Percentiles rank a stretch among this genome's conserved stretches.
phyloP scores from a whole-genome alignment of 2,113 vertebrate genomes.

The Triplophysa tibetana region DNA sequence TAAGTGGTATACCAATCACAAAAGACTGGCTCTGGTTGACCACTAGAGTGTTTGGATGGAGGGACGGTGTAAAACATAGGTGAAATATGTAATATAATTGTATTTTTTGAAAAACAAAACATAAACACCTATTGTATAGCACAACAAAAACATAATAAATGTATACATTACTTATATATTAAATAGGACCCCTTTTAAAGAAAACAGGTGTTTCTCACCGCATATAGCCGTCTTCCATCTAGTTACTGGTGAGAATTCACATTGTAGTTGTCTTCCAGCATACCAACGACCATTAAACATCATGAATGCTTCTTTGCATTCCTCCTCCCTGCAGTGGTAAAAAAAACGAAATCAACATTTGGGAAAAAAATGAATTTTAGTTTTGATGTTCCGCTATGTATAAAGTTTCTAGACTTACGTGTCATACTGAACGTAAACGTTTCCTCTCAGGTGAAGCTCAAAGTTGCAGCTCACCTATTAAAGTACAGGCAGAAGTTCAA shows the following conservation, averaged over 20 bases:
- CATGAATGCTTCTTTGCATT: constrained; percentile 87
- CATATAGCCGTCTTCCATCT: constrained; percentile 99
- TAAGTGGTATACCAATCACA: too few relatives aligned
- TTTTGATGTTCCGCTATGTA: background rate
- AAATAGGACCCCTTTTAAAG: too few relatives aligned
- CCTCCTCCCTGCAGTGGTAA: constrained; percentile 81
- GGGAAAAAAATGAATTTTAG: background rate
- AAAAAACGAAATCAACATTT: background rate
- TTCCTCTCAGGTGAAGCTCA: constrained; percentile 94
- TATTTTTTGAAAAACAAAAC: background rate
- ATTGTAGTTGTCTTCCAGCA: constrained; percentile 92
- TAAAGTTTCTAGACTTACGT: constrained; percentile 77
- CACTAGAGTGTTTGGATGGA: too few relatives aligned
- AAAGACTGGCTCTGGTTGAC: too few relatives aligned
- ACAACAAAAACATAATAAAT: too few relatives aligned
- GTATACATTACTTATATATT: too few relatives aligned
- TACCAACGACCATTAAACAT: constrained; percentile 96
- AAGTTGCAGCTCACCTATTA: constrained; percentile 94
- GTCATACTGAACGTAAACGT: constrained; percentile 94
- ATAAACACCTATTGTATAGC: too few relatives aligned
- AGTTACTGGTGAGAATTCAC: constrained; percentile 93
- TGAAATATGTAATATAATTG: too few relatives aligned
- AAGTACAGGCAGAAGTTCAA: background rate
- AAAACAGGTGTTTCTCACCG: constrained; percentile 71
- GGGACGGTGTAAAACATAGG: too few relatives aligned